These are phyloP conservation scores for Petrocephalus microphthalmus DNA, from an alignment of 2,113 vertebrate species.

Conservation along the genomic window DNA sequence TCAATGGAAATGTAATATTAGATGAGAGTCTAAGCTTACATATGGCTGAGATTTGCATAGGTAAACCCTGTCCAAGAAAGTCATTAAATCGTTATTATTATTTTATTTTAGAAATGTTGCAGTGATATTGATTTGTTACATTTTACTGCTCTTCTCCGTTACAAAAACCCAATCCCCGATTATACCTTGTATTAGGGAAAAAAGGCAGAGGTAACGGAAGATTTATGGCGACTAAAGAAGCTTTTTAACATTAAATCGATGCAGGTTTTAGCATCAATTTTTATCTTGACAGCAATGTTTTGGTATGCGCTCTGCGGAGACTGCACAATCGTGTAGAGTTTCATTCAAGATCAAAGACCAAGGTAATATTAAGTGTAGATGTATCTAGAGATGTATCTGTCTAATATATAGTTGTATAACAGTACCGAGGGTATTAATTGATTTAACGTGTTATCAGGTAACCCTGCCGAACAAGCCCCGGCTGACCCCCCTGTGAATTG, in stretches of 20 bases:
- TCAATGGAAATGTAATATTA: not conserved
- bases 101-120: slow-evolving; percentile 13
- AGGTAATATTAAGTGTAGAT: not conserved
- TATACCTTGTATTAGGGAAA: not conserved
- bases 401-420: slow-evolving; percentile 4
- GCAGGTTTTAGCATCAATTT: slow-evolving; percentile 6
- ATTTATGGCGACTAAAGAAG: not conserved
- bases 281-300: slow-evolving; percentile 9
- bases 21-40: not conserved
- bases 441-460: slow-evolving; percentile 4
- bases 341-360: not conserved
- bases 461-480: not conserved
- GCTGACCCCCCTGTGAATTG: not conserved
- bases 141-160: slow-evolving; percentile 1
- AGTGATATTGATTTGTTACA: slow-evolving; percentile 5
- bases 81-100: not conserved
- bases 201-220: not conserved
- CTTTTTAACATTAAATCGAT: slow-evolving; percentile 14
- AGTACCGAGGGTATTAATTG: slow-evolving; percentile 3
- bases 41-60: slow-evolving; percentile 3
- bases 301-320: not conserved
- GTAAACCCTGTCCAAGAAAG: slow-evolving; percentile 1
- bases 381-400: not conserved
- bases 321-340: not conserved
- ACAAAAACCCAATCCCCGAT: slow-evolving; percentile 1